These are phyloP conservation scores for Lithophane ornitopus DNA, from an alignment of 2,888 invertebrate species.

Conservation along the genomic window DNA sequence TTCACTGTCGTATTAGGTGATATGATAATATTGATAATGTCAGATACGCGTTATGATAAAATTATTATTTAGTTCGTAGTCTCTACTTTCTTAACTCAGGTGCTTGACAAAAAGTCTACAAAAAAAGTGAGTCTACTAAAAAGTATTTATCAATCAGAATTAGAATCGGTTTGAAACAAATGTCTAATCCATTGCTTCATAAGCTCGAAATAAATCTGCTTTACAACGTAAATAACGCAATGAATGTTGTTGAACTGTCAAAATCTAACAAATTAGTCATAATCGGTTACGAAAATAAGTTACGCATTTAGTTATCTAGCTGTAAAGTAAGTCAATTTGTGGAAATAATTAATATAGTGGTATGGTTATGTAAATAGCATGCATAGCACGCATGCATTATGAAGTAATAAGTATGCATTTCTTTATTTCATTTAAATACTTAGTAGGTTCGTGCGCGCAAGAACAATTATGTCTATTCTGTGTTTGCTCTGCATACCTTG, in stretches of 20 bases:
- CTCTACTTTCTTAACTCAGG: constrained; percentile 33
- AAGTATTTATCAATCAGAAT: background rate
- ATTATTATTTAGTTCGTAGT: background rate
- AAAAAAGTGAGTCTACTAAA: background rate
- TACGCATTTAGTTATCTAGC: no score
- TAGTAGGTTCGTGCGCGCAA: background rate
- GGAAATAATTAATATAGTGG: background rate
- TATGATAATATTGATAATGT: constrained; percentile 51
- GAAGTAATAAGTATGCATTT: constrained; percentile 11
- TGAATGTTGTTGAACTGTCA: no score
- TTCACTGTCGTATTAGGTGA: constrained; percentile 55
- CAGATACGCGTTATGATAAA: constrained; percentile 40
- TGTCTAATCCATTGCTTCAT: no score
- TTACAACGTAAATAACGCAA: no score
- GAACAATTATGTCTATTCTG: background rate
- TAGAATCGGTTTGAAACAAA: no score
- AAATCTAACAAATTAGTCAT: no score
- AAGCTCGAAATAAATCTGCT: no score
- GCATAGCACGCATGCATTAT: background rate
- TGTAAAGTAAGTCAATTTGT: background rate
- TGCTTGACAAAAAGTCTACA: background rate
- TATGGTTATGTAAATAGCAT: background rate
- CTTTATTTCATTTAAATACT: constrained; percentile 7
- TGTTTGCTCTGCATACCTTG: background rate
- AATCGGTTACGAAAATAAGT: no score